Evolutionary conservation across 2,113 vertebrate species (phyloP), one percentile per base, ranked within the genome.

Genomic region (Laticauda laticaudata): DNA sequence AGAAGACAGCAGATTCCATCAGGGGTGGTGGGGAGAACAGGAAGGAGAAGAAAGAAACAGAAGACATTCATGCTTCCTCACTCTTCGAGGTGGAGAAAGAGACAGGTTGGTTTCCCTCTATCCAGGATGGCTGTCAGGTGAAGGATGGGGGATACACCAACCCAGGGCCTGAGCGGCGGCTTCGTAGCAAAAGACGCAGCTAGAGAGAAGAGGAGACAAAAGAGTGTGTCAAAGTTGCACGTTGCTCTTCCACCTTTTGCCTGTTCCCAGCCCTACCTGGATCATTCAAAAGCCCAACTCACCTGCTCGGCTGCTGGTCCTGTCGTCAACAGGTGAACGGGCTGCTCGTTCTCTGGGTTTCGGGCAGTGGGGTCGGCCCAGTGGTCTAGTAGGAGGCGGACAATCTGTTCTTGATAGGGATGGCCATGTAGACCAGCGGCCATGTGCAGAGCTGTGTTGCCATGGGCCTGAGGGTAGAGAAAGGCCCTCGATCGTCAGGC

Each of bases 371-470:
- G 98, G 94, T 99, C 98, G 0, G 98, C 98, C 53, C 98, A 98
- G 48, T 93, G 96, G n/a, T 94, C 96, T 93, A 99, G 97, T 93
- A 99, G 96, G 89, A 98, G 95, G 56, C 95, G 97, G 92, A 99
- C 97, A 15, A 99, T 98, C 81, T 98, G 97, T 94, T 98, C 98
- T 94, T 99, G 98, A 89, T 97, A 93, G 0, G 95, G 97, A 93
- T 97, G 98, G 11, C 97, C 96, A 48, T 98, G 98, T 69, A 99
- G 98, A 91, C 98, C 98, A 0, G 99, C 98, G 0, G 99, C 99
- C 98, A 99, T 99, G 97, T 99, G 99, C 90, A 99, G 97, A 5
- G 98, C 98, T 0, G 99, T 99, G 97, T 99, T 98, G 51, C 99
- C 99, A 0, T 99, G 98, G 43, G 99, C 99, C 99, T 99, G 92